These are phyloP conservation scores for Lochmaea crataegi DNA, from an alignment of 2,888 invertebrate genomes.

Conservation along the genomic window DNA sequence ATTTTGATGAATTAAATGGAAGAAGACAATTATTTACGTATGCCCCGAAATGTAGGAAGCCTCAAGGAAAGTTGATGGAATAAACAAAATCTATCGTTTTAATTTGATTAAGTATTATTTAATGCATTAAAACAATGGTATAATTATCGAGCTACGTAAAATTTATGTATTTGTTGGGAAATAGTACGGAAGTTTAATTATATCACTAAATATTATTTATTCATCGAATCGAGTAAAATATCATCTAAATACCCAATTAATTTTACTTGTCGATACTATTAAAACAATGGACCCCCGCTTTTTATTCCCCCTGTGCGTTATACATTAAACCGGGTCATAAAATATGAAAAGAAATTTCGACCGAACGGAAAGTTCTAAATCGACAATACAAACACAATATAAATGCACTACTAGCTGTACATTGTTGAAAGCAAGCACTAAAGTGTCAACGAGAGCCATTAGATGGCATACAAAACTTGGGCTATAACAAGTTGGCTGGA, in stretches of 20 bases:
- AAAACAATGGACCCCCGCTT: constrained; percentile 2
- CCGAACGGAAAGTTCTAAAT: constrained; percentile 30
- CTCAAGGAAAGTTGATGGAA: no score
- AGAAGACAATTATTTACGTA: no score
- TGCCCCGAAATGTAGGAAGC: no score
- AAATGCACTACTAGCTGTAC: constrained; percentile 40
- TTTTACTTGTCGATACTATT: constrained; percentile 17
- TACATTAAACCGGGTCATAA: constrained; percentile 25
- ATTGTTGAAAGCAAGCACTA: constrained; percentile 43
- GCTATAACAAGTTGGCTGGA: constrained; percentile 50
- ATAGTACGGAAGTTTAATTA: no score
- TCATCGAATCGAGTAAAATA: not conserved
- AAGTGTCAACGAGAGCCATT: constrained; percentile 49
- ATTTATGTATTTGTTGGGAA: no score
- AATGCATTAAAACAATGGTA: no score
- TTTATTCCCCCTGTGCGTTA: constrained; percentile 14
- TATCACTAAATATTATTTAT: not conserved
- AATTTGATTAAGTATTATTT: no score
- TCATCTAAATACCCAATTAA: constrained; percentile 3
- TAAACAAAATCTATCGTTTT: no score
- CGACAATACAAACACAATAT: constrained; percentile 41
- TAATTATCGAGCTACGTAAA: no score
- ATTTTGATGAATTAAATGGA: no score
- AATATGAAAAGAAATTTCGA: constrained; percentile 26
- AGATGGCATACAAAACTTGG: constrained; percentile 45